Percentiles rank a stretch among this genome's conserved stretches.
These are phyloP conservation scores for Sterrhoptilus dennistouni DNA, from an alignment of 2,113 vertebrate species.

Conservation along the genomic window DNA sequence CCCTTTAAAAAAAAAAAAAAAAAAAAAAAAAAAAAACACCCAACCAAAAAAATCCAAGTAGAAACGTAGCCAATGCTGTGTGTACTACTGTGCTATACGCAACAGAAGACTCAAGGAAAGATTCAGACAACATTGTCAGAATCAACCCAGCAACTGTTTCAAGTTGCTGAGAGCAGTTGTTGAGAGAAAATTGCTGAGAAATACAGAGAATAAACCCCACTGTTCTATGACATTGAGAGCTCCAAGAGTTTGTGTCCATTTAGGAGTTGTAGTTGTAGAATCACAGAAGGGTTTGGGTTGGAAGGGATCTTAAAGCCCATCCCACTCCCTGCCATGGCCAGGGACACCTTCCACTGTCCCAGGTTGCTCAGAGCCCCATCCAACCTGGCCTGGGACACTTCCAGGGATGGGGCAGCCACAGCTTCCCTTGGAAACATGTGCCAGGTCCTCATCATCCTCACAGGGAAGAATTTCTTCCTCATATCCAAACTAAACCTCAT, in stretches of 20 bases:
- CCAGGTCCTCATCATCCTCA: not conserved
- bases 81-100: not conserved
- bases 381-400: rapidly evolving
- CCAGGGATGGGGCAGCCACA: not conserved
- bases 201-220: not conserved
- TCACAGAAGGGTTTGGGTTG: not conserved
- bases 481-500: rapidly evolving
- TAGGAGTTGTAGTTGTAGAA: not conserved
- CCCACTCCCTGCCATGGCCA: not conserved
- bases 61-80: not conserved
- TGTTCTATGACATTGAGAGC: not conserved
- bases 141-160: not conserved
- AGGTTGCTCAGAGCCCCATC: rapidly evolving
- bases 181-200: not conserved
- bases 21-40: not conserved
- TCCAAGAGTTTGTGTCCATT: not conserved
- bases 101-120: not conserved
- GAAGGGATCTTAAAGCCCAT: not conserved
- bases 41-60: not conserved
- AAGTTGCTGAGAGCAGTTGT: not conserved
- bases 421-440: not conserved
- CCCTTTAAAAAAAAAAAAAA: not conserved
- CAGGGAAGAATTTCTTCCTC: rapidly evolving
- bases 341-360: not conserved
- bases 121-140: not conserved